Evolutionary conservation across 2,888 invertebrate genomes (phyloP).

Genomic region (Sinohyriopsis cumingii): DNA sequence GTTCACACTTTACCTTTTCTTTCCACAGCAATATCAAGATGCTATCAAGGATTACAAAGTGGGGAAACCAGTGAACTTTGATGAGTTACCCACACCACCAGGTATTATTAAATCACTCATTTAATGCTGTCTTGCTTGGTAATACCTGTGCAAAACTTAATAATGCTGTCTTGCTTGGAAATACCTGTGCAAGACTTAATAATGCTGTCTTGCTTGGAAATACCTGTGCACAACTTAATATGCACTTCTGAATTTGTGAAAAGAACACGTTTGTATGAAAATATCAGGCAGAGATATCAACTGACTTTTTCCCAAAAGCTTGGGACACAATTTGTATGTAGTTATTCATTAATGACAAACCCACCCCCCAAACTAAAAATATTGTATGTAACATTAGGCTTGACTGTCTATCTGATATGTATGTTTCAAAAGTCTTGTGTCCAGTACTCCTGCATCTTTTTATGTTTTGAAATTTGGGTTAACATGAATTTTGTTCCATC

Average conservation of each 20-base stretch:
- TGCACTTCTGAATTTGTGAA: not conserved
- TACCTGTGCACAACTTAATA: not conserved
- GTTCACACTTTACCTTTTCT: not conserved
- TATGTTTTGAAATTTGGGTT: too few species aligned
- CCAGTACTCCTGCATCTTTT: too few species aligned
- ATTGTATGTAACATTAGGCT: too few species aligned
- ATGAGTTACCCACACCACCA: constrained; percentile 90
- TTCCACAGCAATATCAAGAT: constrained; percentile 83
- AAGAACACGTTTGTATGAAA: not conserved
- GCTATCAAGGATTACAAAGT: constrained; percentile 86
- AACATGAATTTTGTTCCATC: too few species aligned
- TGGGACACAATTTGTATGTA: too few species aligned
- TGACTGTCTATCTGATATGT: too few species aligned
- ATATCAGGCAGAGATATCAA: too few species aligned
- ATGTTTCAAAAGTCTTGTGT: too few species aligned
- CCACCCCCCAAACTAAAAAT: too few species aligned
- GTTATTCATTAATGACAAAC: too few species aligned
- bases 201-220: not conserved
- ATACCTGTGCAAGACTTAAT: not conserved
- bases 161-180: not conserved
- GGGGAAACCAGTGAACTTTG: constrained; percentile 83
- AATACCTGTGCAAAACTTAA: not conserved
- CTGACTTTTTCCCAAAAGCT: too few species aligned
- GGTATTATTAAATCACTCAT: constrained; percentile 43
- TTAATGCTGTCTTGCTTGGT: not conserved